A percentile compares a stretch with the other conserved stretches of the same genome.
phyloP scores from a whole-genome alignment of 2,797 vertebrate species.

The Garrulus glandarius region DNA sequence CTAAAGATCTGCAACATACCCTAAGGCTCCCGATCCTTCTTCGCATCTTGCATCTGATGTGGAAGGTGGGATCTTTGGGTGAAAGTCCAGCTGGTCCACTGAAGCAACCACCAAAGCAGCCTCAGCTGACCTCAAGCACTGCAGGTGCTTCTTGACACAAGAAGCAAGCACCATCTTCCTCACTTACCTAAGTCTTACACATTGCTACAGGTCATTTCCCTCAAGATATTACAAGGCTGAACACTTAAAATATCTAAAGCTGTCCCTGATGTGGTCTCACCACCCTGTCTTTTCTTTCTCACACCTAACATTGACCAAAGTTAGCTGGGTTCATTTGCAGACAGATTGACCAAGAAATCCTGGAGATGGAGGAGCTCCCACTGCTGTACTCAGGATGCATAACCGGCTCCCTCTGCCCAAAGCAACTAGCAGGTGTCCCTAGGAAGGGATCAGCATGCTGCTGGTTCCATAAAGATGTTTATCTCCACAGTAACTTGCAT shows the following conservation, averaged over 20 bases:
- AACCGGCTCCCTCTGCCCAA: not conserved
- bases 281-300: not conserved
- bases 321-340: not conserved
- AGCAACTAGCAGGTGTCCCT: not conserved
- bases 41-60: not conserved
- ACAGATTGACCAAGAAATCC: not conserved
- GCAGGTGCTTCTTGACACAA: not conserved
- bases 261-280: not conserved
- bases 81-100: not conserved
- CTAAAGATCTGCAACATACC: not conserved
- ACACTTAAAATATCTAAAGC: not conserved
- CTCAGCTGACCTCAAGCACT: not conserved
- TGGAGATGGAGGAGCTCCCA: not conserved
- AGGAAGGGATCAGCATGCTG: not conserved
- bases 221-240: not conserved
- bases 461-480: not conserved
- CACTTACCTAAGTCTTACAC: not conserved
- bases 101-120: not conserved
- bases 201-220: not conserved
- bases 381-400: not conserved
- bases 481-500: not conserved
- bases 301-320: not conserved
- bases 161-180: not conserved
- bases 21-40: not conserved
- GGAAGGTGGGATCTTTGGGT: not conserved